Percentiles rank a stretch among this genome's conserved stretches.
phyloP scores from a whole-genome alignment of 2,888 invertebrate species.

The Incurvaria masculella region DNA sequence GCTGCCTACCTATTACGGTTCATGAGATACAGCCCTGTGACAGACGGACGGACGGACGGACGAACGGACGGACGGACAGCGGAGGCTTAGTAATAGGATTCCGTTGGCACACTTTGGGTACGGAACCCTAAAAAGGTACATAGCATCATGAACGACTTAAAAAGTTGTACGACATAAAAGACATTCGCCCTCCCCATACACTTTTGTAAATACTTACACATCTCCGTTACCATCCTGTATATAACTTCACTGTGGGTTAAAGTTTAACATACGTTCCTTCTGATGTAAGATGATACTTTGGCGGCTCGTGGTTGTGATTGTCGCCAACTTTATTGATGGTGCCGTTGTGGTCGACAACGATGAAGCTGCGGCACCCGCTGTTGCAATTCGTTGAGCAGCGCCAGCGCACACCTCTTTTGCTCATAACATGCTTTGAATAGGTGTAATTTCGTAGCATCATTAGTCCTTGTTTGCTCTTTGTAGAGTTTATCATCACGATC shows the following conservation, averaged over 20 bases:
- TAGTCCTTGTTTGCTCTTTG: background rate
- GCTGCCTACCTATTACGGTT: too few species aligned
- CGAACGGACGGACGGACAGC: too few species aligned
- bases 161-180: too few species aligned
- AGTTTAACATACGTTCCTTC: constrained; percentile 1
- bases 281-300: background rate
- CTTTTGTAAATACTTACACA: too few species aligned
- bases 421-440: background rate
- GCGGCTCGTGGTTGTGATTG: background rate
- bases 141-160: too few species aligned
- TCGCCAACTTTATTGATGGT: background rate
- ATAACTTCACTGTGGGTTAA: background rate
- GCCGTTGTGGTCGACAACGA: background rate
- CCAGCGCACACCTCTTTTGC: constrained; percentile 2
- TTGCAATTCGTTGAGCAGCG: constrained; percentile 7
- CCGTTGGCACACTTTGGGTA: too few species aligned
- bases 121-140: too few species aligned
- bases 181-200: too few species aligned
- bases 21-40: too few species aligned
- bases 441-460: constrained; percentile 1
- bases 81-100: too few species aligned
- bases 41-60: too few species aligned
- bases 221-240: too few species aligned
- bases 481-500: background rate
- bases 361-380: constrained; percentile 5